Evolutionary conservation across 1,140 invertebrate species (phyloP).

Genomic region (Goniozus legneri): DNA sequence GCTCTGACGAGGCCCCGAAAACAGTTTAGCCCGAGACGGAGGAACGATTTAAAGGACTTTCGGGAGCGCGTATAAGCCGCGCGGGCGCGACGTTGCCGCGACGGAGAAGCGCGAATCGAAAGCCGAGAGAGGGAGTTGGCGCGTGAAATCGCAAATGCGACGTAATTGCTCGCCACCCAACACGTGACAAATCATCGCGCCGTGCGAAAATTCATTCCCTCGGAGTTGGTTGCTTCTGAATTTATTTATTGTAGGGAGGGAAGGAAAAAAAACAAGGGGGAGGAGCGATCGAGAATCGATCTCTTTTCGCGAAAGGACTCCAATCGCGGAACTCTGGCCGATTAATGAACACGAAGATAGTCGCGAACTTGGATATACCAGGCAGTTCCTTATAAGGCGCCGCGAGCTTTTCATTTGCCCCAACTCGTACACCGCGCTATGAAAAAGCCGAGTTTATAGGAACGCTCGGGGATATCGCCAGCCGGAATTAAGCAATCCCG

Average conservation of each 20-base stretch:
- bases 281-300: constrained; percentile 11
- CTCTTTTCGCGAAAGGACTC: constrained; percentile 9
- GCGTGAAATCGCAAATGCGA: constrained; percentile 53
- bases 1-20: background rate
- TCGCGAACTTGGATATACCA: background rate
- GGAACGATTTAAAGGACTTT: constrained; percentile 16
- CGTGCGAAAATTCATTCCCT: constrained; percentile 29
- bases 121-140: constrained; percentile 26
- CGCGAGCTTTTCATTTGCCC: constrained; percentile 5
- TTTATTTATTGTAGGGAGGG: background rate
- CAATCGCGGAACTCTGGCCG: constrained; percentile 6
- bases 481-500: too few relatives aligned
- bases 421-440: background rate
- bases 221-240: constrained; percentile 15
- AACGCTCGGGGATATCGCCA: constrained; percentile 15
- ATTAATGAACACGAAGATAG: constrained; percentile 7
- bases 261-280: background rate
- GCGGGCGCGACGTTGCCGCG: background rate
- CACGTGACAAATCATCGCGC: constrained; percentile 49
- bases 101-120: constrained; percentile 10
- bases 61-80: constrained; percentile 2
- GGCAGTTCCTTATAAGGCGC: too few relatives aligned
- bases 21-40: constrained; percentile 5
- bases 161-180: constrained; percentile 50
- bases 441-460: constrained; percentile 3